Base-by-base conservation (phyloP, 1,140 invertebrate genomes). In the Drosophila ercepeae region DNA sequence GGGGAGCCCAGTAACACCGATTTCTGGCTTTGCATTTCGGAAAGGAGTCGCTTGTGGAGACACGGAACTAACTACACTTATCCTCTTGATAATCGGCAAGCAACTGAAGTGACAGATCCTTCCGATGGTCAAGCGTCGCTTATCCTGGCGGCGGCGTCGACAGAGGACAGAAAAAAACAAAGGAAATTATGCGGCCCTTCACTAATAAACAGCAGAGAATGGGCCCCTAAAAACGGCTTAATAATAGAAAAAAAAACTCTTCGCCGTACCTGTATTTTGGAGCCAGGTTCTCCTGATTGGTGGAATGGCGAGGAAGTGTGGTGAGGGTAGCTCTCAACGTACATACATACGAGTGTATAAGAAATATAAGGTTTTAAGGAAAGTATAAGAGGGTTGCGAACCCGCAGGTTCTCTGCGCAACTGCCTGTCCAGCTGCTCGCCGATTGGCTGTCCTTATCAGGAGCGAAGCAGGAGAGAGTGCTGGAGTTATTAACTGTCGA, bases 121-220 rank as follows among this genome's bases (percentile, higher is more conserved):
- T 86, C 76, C 76, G 76, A 36, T 74, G 81, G 77, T 77, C 81
- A 84, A 81, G 54, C 74, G 46, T 42, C 36, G 42, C 32, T 78
- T 73, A 82, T 82, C 74, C 59, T 54, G 57, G n/a, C 50, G 52
- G 18, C 39, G 53, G 19, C 48, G 61, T 5, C 25, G 25, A 32
- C 63, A 52, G 46, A 42, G 27, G 32, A 34, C 32, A 19, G 21
- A 14, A 52, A 39, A 53, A 68, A 68, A 71, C 60, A 58, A 68
- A 59, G 39, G 42, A 75, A 71, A 72, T 73, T 73, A 68, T 51
- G 61, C 58, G 67, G 23, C 68, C 48, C 68, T 69, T 74, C 60
- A 50, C 8, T 49, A 60, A 60, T 82, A 49, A 69, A 74, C 63
- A 59, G 39, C 65, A 67, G 63, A 61, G 45, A 49, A 39, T 55